phyloP scores from a whole-genome alignment of 2,797 vertebrate species.

The Cottoperca gobio region DNA sequence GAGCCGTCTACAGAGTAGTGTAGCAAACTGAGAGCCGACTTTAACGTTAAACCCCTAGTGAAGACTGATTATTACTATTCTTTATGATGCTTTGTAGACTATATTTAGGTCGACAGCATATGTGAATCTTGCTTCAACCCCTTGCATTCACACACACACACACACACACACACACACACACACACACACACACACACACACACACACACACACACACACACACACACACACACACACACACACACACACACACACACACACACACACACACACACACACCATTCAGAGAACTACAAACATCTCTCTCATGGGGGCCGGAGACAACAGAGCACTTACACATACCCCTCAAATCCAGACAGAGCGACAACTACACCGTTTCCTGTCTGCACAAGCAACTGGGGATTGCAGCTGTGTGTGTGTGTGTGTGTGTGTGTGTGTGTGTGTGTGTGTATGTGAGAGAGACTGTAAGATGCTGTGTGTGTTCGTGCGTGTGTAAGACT shows the following conservation, averaged over 20 bases:
- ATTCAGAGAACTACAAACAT: slow-evolving; percentile 74
- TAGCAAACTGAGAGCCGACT: slow-evolving; percentile 1
- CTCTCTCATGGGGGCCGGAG: slow-evolving; percentile 67
- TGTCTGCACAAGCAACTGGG: slow-evolving; percentile 82
- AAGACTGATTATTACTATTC: slow-evolving; percentile 9
- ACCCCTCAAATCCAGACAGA: slow-evolving; percentile 70
- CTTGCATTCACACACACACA: slow-evolving; percentile 2
- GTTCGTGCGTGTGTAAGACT: no score
- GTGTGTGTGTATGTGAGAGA: slow-evolving; percentile 54
- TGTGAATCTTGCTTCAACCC: slow-evolving; percentile 42
- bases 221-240: slow-evolving; percentile 14
- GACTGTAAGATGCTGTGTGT: no score
- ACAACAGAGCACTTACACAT: slow-evolving; percentile 79
- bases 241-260: slow-evolving; percentile 36
- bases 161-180: slow-evolving; percentile 37
- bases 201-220: slow-evolving; percentile 20
- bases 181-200: slow-evolving; percentile 29
- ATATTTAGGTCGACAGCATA: slow-evolving; percentile 57
- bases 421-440: slow-evolving; percentile 44
- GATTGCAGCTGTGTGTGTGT: slow-evolving; percentile 80
- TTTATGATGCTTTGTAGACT: slow-evolving; percentile 46
- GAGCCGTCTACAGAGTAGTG: not conserved
- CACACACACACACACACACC: no score
- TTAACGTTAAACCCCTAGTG: not conserved
- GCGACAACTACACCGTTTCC: slow-evolving; percentile 77